Evolutionary conservation across 2,888 invertebrate species (phyloP), one percentile per base, ranked within the genome.

Genomic region (Blastobasis adustella): DNA sequence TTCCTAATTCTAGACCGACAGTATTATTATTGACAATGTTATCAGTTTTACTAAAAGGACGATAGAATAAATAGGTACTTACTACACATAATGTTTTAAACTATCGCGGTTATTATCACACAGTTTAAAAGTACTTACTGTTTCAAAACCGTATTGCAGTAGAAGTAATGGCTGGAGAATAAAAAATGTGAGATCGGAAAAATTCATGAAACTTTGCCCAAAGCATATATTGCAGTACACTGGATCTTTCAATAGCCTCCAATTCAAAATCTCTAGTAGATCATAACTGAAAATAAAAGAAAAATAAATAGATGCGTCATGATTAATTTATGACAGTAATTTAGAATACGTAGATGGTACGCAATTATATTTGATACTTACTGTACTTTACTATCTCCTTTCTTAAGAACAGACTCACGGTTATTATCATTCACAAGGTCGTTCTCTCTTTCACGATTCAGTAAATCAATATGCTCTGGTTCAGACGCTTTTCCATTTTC

Each of bases 161-260:
- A 93, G 75, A 54, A 93, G 78, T 79, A 92, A 76, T 4, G 93
- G 93, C 56, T 91, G 83, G 23, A 93, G 71, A n/a, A 91, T 85
- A 51, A 91, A 86, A 58, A 93, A 93, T 6, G 89, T 91, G 46
- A 90, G 77, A 69, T 93, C 93, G 4, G 92, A 90, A 50, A 90
- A 90, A 60, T 90, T 89, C 2, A 90, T 89, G 51, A 93, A 89
- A 59, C 92, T 90, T 58, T 91, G 86, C 6, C 93, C 93, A 5
- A 86, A 48, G 57, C 83, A 85, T 56, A 92, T 90, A 62, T 92
- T 93, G 39, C 91, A 79, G 57, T 85, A 91, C 6, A 84, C 72
- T 1, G 76, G 71, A 65, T 91, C 90, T 56, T 83, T 89, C 44
- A 91, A 71, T 9, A 90, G 71, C 47, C 76, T 82, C 10, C 91